phyloP scores from a whole-genome alignment of 2,797 vertebrate genomes.

The Limosa lapponica region DNA sequence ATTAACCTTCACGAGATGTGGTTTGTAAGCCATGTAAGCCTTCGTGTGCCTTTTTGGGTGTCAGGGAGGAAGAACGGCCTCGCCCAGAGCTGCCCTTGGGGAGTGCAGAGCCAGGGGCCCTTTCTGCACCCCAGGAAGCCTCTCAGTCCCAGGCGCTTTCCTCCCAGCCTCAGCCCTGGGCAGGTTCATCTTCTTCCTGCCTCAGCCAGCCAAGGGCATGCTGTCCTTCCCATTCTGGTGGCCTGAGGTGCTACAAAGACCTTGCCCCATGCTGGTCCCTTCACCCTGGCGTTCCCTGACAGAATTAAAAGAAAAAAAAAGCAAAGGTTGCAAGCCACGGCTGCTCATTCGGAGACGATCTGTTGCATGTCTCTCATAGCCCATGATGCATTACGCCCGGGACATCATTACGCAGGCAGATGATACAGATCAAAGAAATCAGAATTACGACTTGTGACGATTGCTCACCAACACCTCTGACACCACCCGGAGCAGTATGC shows the following conservation, averaged over 20 bases:
- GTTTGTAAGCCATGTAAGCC: fast-evolving
- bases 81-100: fast-evolving
- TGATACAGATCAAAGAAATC: constrained; percentile 58
- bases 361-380: background rate
- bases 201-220: background rate
- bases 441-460: constrained; percentile 10
- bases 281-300: fast-evolving
- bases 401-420: constrained; percentile 32
- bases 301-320: background rate
- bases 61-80: fast-evolving
- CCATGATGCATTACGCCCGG: background rate
- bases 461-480: constrained; percentile 56
- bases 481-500: constrained; percentile 12
- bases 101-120: fast-evolving
- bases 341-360: fast-evolving
- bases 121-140: background rate
- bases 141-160: background rate
- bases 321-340: fast-evolving
- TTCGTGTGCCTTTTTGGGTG: fast-evolving
- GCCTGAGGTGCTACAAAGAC: background rate
- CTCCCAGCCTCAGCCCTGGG: background rate
- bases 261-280: background rate
- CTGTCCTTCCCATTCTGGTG: background rate
- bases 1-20: background rate
- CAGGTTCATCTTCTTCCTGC: background rate